Evolutionary conservation across 1,140 invertebrate species (phyloP), one percentile per base, ranked within the genome.

Genomic region (Pogonus chalceus): DNA sequence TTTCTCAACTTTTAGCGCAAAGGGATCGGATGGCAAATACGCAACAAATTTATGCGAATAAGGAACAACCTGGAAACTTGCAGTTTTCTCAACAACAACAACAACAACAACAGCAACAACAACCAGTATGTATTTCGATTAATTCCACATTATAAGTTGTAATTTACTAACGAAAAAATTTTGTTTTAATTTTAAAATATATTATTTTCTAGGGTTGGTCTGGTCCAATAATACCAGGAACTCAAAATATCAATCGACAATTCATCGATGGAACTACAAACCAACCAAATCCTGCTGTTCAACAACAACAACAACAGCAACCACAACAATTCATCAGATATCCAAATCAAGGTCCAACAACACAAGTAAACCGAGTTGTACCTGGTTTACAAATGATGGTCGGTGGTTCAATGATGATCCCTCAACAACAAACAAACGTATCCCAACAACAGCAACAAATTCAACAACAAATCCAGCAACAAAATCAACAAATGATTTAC

Each of bases 1-100:
- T 83, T 18, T 82, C 81, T 23, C 81, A 83, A 68, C 70, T 84
- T 55, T 72, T 83, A 67, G 79, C 79, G 31, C 82, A 83, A 61
- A 72, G 78, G 52, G 82, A 84, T 58, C 69, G 66, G 67, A 65
- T 68, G 61, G 69, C 51, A 62, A 71, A 57, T 62, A 60, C 14
- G 59, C 71, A 54, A 64, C 65, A 60, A 18, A 55, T 62, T 51
- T 61, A 56, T 2, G 58, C 62, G 57, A n/a, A n/a, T n/a, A 63
- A 68, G 2, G 64, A 70, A 23, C 60, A 66, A 39, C 70, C 37
- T 4, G 18, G 18, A 4, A 43, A 43, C 18, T 4, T 43, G 18
- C 37, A 43, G 18, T 43, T 43, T 18, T 16, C 37, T 12, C 69
- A 69, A 16, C 69, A 68, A 35, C 67, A 65, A 14, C 58, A 66